A percentile compares a stretch with the other conserved stretches of the same genome.
Evolutionary conservation across 2,797 vertebrate genomes (phyloP).

Genomic region (Podargus strigoides): DNA sequence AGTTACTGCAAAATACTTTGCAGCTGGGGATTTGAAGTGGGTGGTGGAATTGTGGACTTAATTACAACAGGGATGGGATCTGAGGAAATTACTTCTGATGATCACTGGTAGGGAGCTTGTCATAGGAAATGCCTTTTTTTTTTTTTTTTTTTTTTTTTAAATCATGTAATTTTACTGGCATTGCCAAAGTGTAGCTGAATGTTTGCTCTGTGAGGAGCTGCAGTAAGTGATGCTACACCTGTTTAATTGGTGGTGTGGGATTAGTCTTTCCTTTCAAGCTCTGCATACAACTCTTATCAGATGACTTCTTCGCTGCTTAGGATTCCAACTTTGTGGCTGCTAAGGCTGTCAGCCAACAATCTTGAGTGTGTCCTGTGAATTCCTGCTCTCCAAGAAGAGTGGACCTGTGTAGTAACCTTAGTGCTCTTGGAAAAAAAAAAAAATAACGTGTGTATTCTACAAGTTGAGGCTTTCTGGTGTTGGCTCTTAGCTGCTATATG

Average conservation of each 20-base stretch:
- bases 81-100: not conserved
- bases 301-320: not conserved
- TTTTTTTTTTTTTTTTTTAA: not conserved
- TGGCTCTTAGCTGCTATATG: not conserved
- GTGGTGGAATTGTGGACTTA: not conserved
- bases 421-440: not conserved
- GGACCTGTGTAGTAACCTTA: not conserved
- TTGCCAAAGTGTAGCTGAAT: not conserved
- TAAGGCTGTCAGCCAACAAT: not conserved
- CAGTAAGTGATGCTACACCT: not conserved
- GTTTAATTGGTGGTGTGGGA: not conserved
- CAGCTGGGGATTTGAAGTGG: not conserved
- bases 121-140: not conserved
- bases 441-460: rapidly evolving
- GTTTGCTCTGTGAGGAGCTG: not conserved
- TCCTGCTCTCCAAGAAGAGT: not conserved
- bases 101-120: not conserved
- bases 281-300: not conserved
- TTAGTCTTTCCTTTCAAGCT: not conserved
- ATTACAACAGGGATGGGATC: not conserved
- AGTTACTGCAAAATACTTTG: not conserved
- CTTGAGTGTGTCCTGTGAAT: rapidly evolving
- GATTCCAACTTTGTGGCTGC: not conserved
- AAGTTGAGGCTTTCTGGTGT: not conserved
- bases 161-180: not conserved